Evolutionary conservation across 2,888 invertebrate genomes (phyloP).

Genomic region (Troilus luridus): DNA sequence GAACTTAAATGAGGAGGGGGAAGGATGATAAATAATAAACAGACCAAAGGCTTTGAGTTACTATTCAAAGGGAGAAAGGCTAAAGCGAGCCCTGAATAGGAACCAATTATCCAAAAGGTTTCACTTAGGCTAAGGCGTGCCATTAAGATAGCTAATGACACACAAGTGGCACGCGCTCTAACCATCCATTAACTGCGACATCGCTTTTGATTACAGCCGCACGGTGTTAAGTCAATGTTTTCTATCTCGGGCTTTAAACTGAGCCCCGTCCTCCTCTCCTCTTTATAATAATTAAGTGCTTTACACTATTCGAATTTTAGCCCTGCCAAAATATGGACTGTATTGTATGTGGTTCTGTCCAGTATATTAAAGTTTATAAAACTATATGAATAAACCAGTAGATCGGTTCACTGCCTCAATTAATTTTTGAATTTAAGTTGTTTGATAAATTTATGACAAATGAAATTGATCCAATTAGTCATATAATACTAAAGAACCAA

Average conservation of each 20-base stretch:
- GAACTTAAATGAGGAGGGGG: not conserved
- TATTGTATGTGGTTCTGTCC: rapidly evolving
- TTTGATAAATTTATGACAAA: too few species aligned
- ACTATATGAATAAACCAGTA: too few species aligned
- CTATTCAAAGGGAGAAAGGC: not conserved
- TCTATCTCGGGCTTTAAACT: not conserved
- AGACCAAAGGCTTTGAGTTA: not conserved
- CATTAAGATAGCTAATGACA: constrained; percentile 34
- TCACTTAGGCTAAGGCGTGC: not conserved
- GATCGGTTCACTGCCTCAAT: too few species aligned
- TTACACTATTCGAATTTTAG: not conserved
- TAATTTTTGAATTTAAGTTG: too few species aligned
- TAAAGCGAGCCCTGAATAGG: not conserved
- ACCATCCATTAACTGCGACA: constrained; percentile 6
- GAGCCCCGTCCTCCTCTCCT: too few species aligned
- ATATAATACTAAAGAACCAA: too few species aligned
- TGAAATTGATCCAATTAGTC: too few species aligned
- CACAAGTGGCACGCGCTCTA: not conserved
- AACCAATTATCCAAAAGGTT: constrained; percentile 16
- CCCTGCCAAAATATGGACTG: not conserved
- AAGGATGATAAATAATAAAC: not conserved
- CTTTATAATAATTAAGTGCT: not conserved
- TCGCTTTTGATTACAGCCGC: constrained; percentile 22
- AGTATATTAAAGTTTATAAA: too few species aligned
- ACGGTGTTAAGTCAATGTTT: not conserved